Conservation (phyloP, 1,140 invertebrate genomes). For the Frieseomelitta varia region DNA sequence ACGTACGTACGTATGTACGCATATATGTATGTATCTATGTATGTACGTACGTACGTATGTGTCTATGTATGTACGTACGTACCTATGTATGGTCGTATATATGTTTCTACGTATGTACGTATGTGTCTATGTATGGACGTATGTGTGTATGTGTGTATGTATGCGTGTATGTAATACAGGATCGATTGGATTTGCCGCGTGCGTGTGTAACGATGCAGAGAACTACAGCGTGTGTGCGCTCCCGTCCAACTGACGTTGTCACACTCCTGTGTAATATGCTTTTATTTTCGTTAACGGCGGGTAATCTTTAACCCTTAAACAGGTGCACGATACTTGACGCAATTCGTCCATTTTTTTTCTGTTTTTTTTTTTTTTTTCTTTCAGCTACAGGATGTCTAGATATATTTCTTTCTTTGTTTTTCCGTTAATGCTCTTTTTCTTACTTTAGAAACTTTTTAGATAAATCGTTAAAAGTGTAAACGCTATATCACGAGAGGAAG, state of each 20-base stretch:
- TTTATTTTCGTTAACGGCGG: conserved; percentile 9
- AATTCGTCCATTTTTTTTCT: background rate
- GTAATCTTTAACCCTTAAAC: conserved; percentile 53
- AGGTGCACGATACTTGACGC: conserved; percentile 23
- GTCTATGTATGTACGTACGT: background rate
- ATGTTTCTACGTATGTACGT: background rate
- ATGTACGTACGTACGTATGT: background rate
- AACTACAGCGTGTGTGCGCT: conserved; percentile 23
- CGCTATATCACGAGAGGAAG: conserved; percentile 42
- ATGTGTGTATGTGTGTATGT: background rate
- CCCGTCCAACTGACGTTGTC: conserved; percentile 3
- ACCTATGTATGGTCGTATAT: too few species aligned
- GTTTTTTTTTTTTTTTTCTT: background rate
- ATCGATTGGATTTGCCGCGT: background rate
- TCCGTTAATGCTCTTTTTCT: background rate
- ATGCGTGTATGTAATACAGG: background rate
- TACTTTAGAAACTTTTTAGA: conserved; percentile 25
- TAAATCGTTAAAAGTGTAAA: conserved; percentile 28
- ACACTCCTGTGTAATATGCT: background rate
- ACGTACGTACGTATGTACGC: too few species aligned
- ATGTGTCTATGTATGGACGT: background rate
- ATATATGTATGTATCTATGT: background rate
- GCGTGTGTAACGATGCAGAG: conserved; percentile 34
- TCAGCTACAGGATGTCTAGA: conserved; percentile 3
- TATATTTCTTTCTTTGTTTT: background rate